A percentile compares a stretch with the other conserved stretches of the same genome.
These are phyloP conservation scores for Idaea aversata DNA, from an alignment of 2,888 invertebrate genomes.

Conservation along the genomic window DNA sequence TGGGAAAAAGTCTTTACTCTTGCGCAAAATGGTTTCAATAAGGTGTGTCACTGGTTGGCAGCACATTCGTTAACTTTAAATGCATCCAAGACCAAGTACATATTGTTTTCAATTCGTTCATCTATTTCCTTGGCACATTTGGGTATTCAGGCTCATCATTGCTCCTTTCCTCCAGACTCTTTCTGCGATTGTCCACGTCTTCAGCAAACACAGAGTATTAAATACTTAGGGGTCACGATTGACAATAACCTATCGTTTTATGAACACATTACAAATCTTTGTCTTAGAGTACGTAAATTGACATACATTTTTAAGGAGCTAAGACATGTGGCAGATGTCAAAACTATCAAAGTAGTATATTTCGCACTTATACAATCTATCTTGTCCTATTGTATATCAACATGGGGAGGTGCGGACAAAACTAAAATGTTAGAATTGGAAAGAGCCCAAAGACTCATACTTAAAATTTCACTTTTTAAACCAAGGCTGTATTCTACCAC, in stretches of 20 bases:
- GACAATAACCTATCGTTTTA: constrained; percentile 10
- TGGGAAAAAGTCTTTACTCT: not conserved
- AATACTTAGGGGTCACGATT: constrained; percentile 11
- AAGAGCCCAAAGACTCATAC: not conserved
- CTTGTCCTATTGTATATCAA: not conserved
- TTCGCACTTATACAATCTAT: constrained; percentile 8
- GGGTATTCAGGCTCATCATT: too few species aligned
- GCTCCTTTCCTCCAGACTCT: too few species aligned
- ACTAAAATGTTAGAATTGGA: too few species aligned
- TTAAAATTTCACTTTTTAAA: not conserved
- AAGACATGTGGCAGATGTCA: not conserved
- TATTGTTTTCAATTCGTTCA: not conserved
- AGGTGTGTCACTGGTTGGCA: not conserved
- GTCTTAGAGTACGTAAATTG: not conserved
- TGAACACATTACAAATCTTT: constrained; percentile 7
- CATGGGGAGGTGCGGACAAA: constrained; percentile 2
- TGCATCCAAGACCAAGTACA: constrained; percentile 1
- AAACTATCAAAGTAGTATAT: constrained; percentile 8
- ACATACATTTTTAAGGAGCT: constrained; percentile 8
- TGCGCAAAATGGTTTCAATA: not conserved
- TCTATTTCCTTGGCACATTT: not conserved
- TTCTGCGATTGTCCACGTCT: too few species aligned
- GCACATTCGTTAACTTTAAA: constrained; percentile 1
- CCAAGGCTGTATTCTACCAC: not conserved
- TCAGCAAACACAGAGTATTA: constrained; percentile 4